Percentiles rank a stretch among this genome's conserved stretches.
Evolutionary conservation across 2,888 invertebrate genomes (phyloP).

Genomic region (Drosophila niveifrons): DNA sequence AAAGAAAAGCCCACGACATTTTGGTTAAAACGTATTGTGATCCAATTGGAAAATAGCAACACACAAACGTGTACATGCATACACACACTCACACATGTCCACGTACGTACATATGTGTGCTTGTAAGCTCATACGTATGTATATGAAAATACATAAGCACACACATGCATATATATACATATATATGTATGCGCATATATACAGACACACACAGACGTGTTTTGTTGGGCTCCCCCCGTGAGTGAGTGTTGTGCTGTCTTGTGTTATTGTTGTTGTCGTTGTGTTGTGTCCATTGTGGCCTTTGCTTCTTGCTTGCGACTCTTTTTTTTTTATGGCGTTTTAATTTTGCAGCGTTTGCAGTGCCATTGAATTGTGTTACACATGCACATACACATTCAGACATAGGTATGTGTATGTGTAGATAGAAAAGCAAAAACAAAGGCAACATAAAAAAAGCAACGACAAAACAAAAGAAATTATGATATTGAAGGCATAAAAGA

Average conservation of each 20-base stretch:
- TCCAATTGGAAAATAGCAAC: slow-evolving; percentile 56
- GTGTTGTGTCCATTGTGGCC: slow-evolving; percentile 57
- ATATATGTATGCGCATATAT: slow-evolving; percentile 8
- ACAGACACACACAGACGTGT: slow-evolving; percentile 36
- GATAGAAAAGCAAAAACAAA: slow-evolving; percentile 36
- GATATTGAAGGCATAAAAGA: slow-evolving; percentile 16
- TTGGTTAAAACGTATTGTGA: slow-evolving; percentile 26
- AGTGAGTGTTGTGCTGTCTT: slow-evolving; percentile 29
- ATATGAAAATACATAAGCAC: slow-evolving; percentile 16
- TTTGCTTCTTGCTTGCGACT: slow-evolving; percentile 38
- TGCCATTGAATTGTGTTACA: slow-evolving; percentile 25
- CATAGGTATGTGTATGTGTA: not conserved
- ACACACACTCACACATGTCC: not conserved
- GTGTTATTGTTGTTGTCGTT: slow-evolving; percentile 15
- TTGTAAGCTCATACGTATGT: not conserved
- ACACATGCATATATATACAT: slow-evolving; percentile 16
- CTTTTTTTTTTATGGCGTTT: slow-evolving; percentile 46
- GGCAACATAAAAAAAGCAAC: slow-evolving; percentile 12
- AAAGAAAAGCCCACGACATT: slow-evolving; percentile 25
- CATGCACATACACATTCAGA: not conserved
- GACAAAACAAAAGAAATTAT: slow-evolving; percentile 18
- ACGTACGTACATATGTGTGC: slow-evolving; percentile 3
- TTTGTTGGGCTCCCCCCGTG: slow-evolving; percentile 44
- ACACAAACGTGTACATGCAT: slow-evolving; percentile 26
- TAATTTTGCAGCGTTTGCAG: slow-evolving; percentile 42